Evolutionary conservation across 2,888 invertebrate genomes (phyloP).

Genomic region (Calameuta idolon): DNA sequence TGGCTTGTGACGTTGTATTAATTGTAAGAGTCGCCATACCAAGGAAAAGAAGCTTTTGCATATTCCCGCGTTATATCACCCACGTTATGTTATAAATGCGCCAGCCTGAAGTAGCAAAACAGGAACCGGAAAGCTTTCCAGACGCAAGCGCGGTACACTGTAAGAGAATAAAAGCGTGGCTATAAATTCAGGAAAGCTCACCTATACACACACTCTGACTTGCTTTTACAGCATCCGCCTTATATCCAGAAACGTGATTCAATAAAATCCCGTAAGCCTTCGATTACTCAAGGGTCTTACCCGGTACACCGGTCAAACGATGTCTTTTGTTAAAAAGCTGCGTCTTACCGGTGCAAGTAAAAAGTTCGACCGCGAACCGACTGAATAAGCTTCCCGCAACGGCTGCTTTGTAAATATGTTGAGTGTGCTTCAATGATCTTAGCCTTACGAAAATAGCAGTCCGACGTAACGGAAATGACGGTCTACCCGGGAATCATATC

Average conservation of each 20-base stretch:
- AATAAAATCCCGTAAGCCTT: slow-evolving; percentile 22
- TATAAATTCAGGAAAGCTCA: slow-evolving; percentile 37
- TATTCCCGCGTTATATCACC: slow-evolving; percentile 48
- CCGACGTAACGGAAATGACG: neutral
- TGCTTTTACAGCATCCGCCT: slow-evolving; percentile 1
- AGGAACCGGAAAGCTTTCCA: slow-evolving; percentile 43
- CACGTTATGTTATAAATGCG: slow-evolving; percentile 42
- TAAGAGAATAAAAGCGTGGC: slow-evolving; percentile 37
- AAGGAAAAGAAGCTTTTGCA: slow-evolving; percentile 45
- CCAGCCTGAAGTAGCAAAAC: slow-evolving; percentile 38
- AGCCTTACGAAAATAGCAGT: neutral
- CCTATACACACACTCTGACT: slow-evolving; percentile 20
- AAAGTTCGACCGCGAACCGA: neutral
- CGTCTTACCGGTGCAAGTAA: neutral
- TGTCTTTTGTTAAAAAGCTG: neutral
- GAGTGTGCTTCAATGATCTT: neutral
- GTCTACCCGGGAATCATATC: neutral
- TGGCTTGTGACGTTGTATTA: slow-evolving; percentile 32
- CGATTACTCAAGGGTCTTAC: slow-evolving; percentile 20
- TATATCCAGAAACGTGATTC: slow-evolving; percentile 18
- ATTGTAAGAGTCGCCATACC: slow-evolving; percentile 40
- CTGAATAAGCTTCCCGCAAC: neutral
- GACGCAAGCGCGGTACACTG: slow-evolving; percentile 25
- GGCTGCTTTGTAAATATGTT: neutral
- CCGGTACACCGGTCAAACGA: slow-evolving; percentile 17